A percentile compares a stretch with the other conserved stretches of the same genome.
These are phyloP conservation scores for Chionoecetes opilio DNA, from an alignment of 1,140 invertebrate species.

Conservation along the genomic window DNA sequence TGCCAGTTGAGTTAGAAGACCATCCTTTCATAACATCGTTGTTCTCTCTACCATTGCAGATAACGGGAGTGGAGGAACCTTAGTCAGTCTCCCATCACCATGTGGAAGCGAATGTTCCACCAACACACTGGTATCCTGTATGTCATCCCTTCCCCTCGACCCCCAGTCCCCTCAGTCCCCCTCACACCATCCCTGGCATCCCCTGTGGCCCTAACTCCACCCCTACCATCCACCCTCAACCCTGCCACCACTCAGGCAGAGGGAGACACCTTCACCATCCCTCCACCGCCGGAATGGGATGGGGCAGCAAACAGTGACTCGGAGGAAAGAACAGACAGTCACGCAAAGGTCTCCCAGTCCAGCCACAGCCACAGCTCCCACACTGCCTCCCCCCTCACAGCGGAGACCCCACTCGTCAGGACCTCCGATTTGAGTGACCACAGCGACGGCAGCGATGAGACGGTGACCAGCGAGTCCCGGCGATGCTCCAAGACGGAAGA, in stretches of 20 bases:
- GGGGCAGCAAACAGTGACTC: constrained; percentile 48
- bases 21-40: too few species aligned
- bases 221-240: neutral
- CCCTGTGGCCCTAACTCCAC: constrained; percentile 34
- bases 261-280: constrained; percentile 44
- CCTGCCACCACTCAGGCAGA: too few species aligned
- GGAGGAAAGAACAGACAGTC: neutral
- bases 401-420: constrained; percentile 51
- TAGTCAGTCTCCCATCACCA: constrained; percentile 73
- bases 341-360: neutral
- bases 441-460: constrained; percentile 66
- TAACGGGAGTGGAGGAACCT: constrained; percentile 66
- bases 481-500: constrained; percentile 61
- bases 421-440: constrained; percentile 69
- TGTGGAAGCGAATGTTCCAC: constrained; percentile 79
- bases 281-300: neutral
- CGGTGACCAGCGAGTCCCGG: constrained; percentile 61
- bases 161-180: constrained; percentile 76
- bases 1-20: too few species aligned
- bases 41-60: constrained; percentile 46
- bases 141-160: constrained; percentile 77
- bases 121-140: constrained; percentile 79
- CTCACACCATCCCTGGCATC: constrained; percentile 39
- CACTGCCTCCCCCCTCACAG: neutral
- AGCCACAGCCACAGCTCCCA: constrained; percentile 24